Base-by-base conservation (phyloP, 2,113 vertebrate genomes). In the Bothrops jararaca region DNA sequence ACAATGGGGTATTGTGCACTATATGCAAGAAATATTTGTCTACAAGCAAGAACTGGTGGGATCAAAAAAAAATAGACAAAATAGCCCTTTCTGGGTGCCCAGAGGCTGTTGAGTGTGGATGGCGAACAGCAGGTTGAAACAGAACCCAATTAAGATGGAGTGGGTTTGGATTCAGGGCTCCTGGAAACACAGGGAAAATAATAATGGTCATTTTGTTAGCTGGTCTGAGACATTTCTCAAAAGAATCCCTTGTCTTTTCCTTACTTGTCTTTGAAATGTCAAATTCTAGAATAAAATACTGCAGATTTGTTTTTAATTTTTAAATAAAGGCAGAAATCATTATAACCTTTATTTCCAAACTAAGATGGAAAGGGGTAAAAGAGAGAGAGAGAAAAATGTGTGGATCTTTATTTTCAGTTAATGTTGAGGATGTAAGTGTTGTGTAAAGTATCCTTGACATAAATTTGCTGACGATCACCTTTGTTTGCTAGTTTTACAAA, bases 401-500 rank as follows among this genome's bases (percentile, higher is more conserved):
- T 57, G 23, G 34, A 22, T 15, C 13, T 60, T 52, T 90, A 50
- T 45, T 64, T 90, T 92, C 56, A 12, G 42, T 90, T 86, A 60
- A 93, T 86, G 2, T 80, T 10, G 53, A 42, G 56, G 56, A 86
- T 52, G 13, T 57, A 22, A 48, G 11, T n/a, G 12, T 22, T 90
- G 42, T 29, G n/a, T 10, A 86, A 86, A 90, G 42, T 48, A 42
- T 86, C n/a, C 26, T 52, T 53, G 74, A 52, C 56, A 86, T n/a
- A 90, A 53, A 86, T 64, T 52, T 64, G 10, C 80, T 50, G 89
- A 64, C 45, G 29, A 64, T 86, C 23, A 57, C 15, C 56, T 80
- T 86, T 23, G 54, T 86, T 93, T 86, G 56, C 89, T 93, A 53
- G 92, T 90, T 93, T 90, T 90, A 90, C 54, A 86, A 57, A 93